Percentiles rank a stretch among this genome's conserved stretches.
phyloP scores from a whole-genome alignment of 2,888 invertebrate species.

The Eupsilia transversa region DNA sequence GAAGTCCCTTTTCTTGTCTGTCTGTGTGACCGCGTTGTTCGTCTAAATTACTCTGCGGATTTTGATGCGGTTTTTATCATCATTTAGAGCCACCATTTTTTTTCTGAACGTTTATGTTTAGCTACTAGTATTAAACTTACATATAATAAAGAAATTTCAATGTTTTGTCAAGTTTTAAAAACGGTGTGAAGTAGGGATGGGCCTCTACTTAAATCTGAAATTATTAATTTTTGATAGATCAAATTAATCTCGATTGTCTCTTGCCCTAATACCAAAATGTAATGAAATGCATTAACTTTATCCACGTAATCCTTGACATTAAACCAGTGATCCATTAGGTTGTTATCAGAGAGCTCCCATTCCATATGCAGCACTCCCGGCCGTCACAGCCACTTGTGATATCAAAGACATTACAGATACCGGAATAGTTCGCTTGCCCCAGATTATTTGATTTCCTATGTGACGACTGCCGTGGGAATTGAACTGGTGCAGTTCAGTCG shows the following conservation, averaged over 20 bases:
- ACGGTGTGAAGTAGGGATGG: too few relatives aligned
- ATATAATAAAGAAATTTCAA: too few relatives aligned
- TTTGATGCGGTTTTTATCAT: background rate
- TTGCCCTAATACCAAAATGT: background rate
- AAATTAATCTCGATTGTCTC: conserved; percentile 20
- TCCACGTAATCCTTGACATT: conserved; percentile 14
- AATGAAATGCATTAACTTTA: conserved; percentile 19
- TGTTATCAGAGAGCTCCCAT: conserved; percentile 41
- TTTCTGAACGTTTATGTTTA: too few relatives aligned
- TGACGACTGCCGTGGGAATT: conserved; percentile 63
- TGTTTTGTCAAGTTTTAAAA: too few relatives aligned
- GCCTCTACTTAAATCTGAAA: too few relatives aligned
- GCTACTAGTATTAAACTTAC: too few relatives aligned
- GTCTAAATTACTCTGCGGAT: background rate
- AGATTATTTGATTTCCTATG: conserved; percentile 59
- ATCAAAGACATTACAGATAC: conserved; percentile 58
- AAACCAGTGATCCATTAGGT: conserved; percentile 29
- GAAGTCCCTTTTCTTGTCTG: background rate
- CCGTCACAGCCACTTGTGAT: conserved; percentile 50
- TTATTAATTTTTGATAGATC: conserved; percentile 1
- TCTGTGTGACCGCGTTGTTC: background rate
- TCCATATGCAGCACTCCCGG: conserved; percentile 13
- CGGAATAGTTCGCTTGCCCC: conserved; percentile 57
- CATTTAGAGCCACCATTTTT: too few relatives aligned
- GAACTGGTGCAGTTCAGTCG: conserved; percentile 30